These are phyloP conservation scores for Conistra vaccinii DNA, from an alignment of 2,888 invertebrate genomes.

Conservation along the genomic window DNA sequence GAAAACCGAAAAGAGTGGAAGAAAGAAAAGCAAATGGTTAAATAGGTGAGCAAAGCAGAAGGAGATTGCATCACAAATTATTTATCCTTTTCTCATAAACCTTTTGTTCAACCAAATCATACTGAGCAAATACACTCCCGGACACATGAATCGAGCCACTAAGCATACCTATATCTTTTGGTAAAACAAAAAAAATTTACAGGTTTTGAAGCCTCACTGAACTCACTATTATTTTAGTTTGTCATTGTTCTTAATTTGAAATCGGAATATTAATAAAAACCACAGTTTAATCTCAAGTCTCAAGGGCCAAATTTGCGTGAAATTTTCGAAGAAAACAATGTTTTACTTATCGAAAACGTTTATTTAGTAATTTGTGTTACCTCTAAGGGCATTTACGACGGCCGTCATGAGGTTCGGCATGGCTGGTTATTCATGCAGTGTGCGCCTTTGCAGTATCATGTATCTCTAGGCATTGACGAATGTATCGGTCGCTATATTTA, in stretches of 20 bases:
- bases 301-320: not conserved
- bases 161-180: not conserved
- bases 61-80: not conserved
- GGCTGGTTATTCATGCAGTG: not conserved
- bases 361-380: not conserved
- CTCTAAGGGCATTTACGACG: not conserved
- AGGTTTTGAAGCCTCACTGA: not conserved
- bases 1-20: not conserved
- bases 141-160: not conserved
- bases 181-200: too few relatives aligned
- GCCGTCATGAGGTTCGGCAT: too few relatives aligned
- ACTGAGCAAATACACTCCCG: slow-evolving; percentile 33
- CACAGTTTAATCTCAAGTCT: not conserved
- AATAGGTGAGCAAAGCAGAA: not conserved
- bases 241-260: not conserved
- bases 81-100: not conserved
- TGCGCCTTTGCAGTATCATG: too few relatives aligned
- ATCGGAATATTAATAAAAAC: not conserved
- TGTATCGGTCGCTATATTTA: too few relatives aligned
- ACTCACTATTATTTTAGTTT: not conserved
- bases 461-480: too few relatives aligned
- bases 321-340: too few relatives aligned
- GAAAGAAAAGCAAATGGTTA: not conserved
- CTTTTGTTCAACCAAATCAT: slow-evolving; percentile 40
- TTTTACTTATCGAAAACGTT: not conserved